Evolutionary conservation across 2,797 vertebrate genomes (phyloP).

Genomic region (Syngnathus acus): DNA sequence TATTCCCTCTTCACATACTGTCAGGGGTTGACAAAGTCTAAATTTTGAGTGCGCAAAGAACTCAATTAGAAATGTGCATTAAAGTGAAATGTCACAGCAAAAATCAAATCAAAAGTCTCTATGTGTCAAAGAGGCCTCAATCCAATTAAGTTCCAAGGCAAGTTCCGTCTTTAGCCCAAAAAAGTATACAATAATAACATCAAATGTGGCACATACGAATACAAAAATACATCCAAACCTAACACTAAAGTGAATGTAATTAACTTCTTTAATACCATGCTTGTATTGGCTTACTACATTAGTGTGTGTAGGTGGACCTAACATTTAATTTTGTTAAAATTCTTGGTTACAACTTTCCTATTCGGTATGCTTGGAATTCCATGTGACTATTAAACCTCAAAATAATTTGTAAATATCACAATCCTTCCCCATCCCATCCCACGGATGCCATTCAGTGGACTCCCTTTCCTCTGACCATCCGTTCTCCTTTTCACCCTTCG

Average conservation of each 20-base stretch:
- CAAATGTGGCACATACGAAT: conserved; percentile 4
- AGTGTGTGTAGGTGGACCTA: background rate
- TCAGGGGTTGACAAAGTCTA: too few relatives aligned
- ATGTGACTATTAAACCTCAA: background rate
- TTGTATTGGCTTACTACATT: background rate
- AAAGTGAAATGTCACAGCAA: too few relatives aligned
- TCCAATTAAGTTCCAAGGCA: background rate
- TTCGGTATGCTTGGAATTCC: background rate
- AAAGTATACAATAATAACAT: conserved; percentile 5
- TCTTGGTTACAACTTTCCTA: background rate
- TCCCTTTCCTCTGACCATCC: conserved; percentile 21
- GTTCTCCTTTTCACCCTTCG: conserved; percentile 8
- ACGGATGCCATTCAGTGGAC: background rate
- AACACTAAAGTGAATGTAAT: background rate
- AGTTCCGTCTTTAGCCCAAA: background rate
- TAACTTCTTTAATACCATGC: background rate
- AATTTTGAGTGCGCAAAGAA: too few relatives aligned
- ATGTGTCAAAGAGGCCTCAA: background rate
- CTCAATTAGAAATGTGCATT: too few relatives aligned
- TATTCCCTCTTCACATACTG: too few relatives aligned
- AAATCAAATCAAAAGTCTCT: too few relatives aligned
- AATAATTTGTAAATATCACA: background rate
- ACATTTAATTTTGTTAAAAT: background rate
- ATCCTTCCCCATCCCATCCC: background rate
- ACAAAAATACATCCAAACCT: background rate